These are phyloP conservation scores for Gnathonemus longibarbis DNA, from an alignment of 2,113 vertebrate genomes.

Conservation along the genomic window DNA sequence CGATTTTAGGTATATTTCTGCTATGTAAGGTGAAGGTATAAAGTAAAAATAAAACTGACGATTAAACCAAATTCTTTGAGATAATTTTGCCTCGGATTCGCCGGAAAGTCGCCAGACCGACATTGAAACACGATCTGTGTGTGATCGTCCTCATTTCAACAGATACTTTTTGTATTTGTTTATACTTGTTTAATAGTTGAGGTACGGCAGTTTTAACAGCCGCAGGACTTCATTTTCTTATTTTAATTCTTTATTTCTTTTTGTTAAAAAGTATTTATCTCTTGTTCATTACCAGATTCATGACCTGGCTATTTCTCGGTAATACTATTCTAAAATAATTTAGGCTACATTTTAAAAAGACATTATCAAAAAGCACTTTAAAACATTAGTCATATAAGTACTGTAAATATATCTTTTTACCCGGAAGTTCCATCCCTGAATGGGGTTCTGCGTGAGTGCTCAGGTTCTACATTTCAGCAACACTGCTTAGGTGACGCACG, in stretches of 20 bases:
- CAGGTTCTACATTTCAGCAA: background rate
- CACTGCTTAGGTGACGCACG: background rate
- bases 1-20: background rate
- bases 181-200: background rate
- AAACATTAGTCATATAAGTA: background rate
- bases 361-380: background rate
- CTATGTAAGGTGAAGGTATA: background rate
- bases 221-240: background rate
- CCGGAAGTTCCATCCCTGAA: background rate
- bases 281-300: background rate
- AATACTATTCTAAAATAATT: background rate
- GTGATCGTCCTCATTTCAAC: background rate
- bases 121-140: background rate
- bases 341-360: background rate
- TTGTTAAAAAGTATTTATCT: background rate
- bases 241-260: background rate
- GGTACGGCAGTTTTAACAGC: background rate
- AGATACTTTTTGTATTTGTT: background rate
- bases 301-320: background rate
- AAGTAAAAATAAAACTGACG: background rate
- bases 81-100: background rate
- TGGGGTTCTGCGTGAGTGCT: background rate
- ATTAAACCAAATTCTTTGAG: background rate
- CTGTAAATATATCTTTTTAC: background rate
- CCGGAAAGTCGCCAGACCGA: background rate